Base-by-base conservation (phyloP, 2,113 vertebrate species). In the Rhodinocichla rosea region DNA sequence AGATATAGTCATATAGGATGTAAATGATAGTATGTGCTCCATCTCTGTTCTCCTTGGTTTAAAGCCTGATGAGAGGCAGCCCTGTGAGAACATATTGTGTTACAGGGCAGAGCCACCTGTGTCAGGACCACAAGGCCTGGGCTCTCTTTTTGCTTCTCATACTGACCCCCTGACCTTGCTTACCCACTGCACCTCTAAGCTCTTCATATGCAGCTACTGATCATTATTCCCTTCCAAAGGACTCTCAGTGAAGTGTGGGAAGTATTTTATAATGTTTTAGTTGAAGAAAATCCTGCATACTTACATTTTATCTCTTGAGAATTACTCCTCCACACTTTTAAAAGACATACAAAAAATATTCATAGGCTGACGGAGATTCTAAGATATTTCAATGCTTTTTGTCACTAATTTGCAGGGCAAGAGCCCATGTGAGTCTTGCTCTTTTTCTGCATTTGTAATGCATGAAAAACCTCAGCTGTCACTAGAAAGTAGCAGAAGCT, bases 261-360 rank as follows among this genome's bases (percentile, higher is more conserved):
- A 83, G n/a, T 83, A 60, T 94, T 90, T 91, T 69, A 49, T 49
- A 87, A 74, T 63, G 67, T 87, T 94, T 75, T 71, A 83, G 4
- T 59, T 71, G 57, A 73, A 88, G 65, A 90, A 89, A 71, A 22
- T 91, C 62, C 67, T 32, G 24, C 59, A 30, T 80, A 73, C 35
- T 85, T 87, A 56, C 28, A 71, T 87, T 76, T 85, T 53, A 40
- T 91, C 82, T 68, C 57, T 73, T 42, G 82, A 87, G 84, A 82
- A 87, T 90, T 64, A 56, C n/a, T 87, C 39, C 22, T 83, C 13
- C 47, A 23, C 8, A 14, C 16, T 81, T 79, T 56, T 24, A 69
- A 91, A 84, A 94, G 56, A 62, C 70, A 35, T 57, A 39, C 19
- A 71, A 87, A 90, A 95, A 79, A 44, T 90, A 93, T 93, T 90